phyloP scores from a whole-genome alignment of 1,140 invertebrate genomes.

The Drosophila watanabei region DNA sequence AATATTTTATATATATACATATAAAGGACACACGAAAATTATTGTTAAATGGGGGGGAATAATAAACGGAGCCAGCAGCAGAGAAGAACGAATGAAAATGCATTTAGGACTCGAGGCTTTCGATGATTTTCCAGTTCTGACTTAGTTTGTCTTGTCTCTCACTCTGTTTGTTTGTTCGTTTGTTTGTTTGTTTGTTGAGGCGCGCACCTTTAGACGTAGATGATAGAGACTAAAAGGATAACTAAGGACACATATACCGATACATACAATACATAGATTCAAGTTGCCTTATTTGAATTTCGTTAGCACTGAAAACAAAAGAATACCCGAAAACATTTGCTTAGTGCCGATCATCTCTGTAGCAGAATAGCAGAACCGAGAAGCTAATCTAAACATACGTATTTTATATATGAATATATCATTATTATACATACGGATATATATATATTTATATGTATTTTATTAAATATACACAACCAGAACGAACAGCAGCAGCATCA shows the following conservation, averaged over 20 bases:
- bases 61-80: conserved; percentile 20
- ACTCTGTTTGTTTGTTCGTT: conserved; percentile 17
- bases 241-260: conserved; percentile 44
- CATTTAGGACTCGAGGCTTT: conserved; percentile 63
- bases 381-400: conserved; percentile 60
- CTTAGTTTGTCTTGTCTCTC: conserved; percentile 22
- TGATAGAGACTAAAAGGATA: conserved; percentile 25
- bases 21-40: conserved; percentile 30
- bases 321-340: conserved; percentile 44
- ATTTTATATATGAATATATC: conserved; percentile 82
- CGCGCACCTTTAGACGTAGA: conserved; percentile 52
- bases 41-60: conserved; percentile 47
- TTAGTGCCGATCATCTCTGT: conserved; percentile 45
- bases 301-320: conserved; percentile 64
- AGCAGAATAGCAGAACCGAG: background rate
- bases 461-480: conserved; percentile 56
- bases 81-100: conserved; percentile 49
- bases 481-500: conserved; percentile 33
- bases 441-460: conserved; percentile 79
- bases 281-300: conserved; percentile 84
- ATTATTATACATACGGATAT: conserved; percentile 61
- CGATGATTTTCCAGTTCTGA: conserved; percentile 28
- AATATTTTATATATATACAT: conserved; percentile 68
- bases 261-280: conserved; percentile 75
- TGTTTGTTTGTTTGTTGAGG: conserved; percentile 57